A percentile compares a stretch with the other conserved stretches of the same genome.
Evolutionary conservation across 1,140 invertebrate genomes (phyloP).

Genomic region (Aphaenogaster rudis): DNA sequence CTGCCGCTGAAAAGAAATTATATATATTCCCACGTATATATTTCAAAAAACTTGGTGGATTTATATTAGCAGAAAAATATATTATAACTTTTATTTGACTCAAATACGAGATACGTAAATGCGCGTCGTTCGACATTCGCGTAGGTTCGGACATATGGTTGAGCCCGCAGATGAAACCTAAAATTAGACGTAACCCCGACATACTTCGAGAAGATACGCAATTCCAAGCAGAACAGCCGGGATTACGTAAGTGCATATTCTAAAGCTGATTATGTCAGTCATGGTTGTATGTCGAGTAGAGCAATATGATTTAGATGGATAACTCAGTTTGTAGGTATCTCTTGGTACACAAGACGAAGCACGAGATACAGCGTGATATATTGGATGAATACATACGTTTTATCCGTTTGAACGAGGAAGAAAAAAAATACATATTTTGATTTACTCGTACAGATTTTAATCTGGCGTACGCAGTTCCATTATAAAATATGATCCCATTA

Average conservation of each 20-base stretch:
- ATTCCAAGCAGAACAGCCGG: slow-evolving; percentile 30
- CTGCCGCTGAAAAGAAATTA: neutral
- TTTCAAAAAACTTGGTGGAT: neutral
- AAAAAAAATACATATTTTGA: neutral
- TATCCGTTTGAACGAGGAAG: neutral
- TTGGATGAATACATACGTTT: slow-evolving; percentile 1
- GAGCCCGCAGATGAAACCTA: slow-evolving; percentile 34
- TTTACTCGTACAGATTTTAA: neutral
- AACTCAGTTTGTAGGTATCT: slow-evolving; percentile 2
- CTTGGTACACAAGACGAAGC: neutral
- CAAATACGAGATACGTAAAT: neutral
- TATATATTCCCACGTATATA: neutral
- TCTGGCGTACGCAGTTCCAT: neutral
- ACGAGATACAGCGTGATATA: neutral
- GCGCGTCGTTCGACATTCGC: slow-evolving; percentile 24
- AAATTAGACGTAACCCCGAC: slow-evolving; percentile 72
- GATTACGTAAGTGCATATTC: slow-evolving; percentile 65
- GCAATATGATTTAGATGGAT: slow-evolving; percentile 22
- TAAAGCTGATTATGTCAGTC: slow-evolving; percentile 55
- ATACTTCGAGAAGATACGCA: slow-evolving; percentile 58
- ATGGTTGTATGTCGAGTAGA: neutral
- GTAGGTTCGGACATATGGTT: neutral
- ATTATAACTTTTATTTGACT: neutral
- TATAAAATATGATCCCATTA: slow-evolving; percentile 24
- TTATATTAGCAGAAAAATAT: neutral